phyloP scores from a whole-genome alignment of 2,888 invertebrate genomes.

The Meandrusa payeni region DNA sequence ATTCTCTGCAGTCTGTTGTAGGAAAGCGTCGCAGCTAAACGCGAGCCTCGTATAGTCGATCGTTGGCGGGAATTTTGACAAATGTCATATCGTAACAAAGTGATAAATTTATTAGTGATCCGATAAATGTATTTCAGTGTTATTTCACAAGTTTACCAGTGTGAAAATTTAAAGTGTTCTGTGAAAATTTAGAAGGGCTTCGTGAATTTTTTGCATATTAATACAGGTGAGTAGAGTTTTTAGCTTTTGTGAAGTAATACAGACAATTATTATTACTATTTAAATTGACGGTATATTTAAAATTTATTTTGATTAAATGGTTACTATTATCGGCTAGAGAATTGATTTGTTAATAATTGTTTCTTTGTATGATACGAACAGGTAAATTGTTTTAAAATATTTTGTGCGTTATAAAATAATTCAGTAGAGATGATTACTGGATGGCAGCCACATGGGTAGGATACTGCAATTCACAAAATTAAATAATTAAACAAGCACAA shows the following conservation, averaged over 20 bases:
- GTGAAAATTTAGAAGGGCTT: conserved; percentile 18
- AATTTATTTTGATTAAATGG: too few relatives aligned
- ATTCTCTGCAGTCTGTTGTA: conserved; percentile 21
- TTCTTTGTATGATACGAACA: too few relatives aligned
- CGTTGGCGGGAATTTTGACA: conserved; percentile 25
- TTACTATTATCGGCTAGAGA: too few relatives aligned
- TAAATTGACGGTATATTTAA: too few relatives aligned
- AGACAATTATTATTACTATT: background rate
- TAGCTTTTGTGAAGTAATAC: background rate
- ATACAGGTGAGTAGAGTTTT: conserved; percentile 14
- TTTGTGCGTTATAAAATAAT: too few relatives aligned
- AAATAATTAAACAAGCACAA: too few relatives aligned
- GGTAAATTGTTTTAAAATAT: too few relatives aligned
- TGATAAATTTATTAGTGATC: conserved; percentile 23
- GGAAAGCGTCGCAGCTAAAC: conserved; percentile 16
- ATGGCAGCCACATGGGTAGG: too few relatives aligned
- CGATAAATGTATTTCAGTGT: conserved; percentile 22
- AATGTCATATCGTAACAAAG: conserved; percentile 18
- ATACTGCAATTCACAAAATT: too few relatives aligned
- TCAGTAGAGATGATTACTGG: too few relatives aligned
- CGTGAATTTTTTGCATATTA: conserved; percentile 5
- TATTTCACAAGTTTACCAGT: conserved; percentile 15
- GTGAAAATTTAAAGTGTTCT: conserved; percentile 23
- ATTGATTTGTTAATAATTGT: too few relatives aligned
- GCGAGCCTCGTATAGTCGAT: conserved; percentile 12